These are phyloP conservation scores for Rhopalosiphum maidis DNA, from an alignment of 1,140 invertebrate genomes.

Conservation along the genomic window DNA sequence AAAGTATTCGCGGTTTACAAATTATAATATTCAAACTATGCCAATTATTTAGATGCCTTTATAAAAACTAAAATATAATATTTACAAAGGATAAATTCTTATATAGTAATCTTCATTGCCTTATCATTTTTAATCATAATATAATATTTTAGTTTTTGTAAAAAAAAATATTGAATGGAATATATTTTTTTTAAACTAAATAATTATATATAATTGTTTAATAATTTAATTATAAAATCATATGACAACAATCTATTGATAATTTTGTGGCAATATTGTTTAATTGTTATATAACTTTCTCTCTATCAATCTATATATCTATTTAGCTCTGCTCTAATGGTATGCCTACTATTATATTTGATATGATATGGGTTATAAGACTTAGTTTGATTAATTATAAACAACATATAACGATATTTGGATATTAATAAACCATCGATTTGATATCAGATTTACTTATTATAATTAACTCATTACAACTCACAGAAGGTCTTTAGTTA, in stretches of 20 bases:
- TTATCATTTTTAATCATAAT: no score
- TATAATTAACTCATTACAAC: neutral
- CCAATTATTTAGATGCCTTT: neutral
- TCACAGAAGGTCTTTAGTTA: neutral
- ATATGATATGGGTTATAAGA: neutral
- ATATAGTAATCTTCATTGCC: neutral
- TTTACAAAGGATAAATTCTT: neutral
- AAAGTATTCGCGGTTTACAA: neutral
- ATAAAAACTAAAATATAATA: neutral
- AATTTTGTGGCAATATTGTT: no score
- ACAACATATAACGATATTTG: neutral
- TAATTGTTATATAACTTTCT: no score
- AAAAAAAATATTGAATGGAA: no score
- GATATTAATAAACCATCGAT: neutral
- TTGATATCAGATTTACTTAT: neutral
- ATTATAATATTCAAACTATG: neutral
- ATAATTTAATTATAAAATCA: neutral
- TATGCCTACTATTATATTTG: neutral
- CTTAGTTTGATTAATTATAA: neutral
- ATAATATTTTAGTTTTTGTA: no score
- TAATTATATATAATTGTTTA: no score
- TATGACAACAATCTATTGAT: neutral
- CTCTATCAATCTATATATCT: neutral
- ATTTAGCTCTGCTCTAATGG: neutral
- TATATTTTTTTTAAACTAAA: no score